A percentile compares a stretch with the other conserved stretches of the same genome.
Evolutionary conservation across 2,113 vertebrate genomes (phyloP).

Genomic region (Gymnocephalus cernua): DNA sequence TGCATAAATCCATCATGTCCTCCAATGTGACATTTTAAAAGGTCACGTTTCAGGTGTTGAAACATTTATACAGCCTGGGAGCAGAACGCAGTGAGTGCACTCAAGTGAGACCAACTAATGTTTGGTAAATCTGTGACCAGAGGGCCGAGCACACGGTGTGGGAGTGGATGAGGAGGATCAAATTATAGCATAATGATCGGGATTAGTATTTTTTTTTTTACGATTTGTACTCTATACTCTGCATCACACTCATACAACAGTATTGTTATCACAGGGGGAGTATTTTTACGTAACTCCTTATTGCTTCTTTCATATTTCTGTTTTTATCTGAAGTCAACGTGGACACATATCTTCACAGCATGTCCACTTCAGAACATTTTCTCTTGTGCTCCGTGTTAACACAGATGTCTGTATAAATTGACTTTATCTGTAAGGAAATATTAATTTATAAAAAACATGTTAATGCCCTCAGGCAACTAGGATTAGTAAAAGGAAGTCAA

Average conservation of each 20-base stretch:
- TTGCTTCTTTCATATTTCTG: not conserved
- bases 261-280: not conserved
- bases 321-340: not conserved
- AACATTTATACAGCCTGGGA: conserved; percentile 45
- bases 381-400: not conserved
- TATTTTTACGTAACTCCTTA: not conserved
- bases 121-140: conserved; percentile 15
- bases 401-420: not conserved
- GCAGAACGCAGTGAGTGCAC: not conserved
- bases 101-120: conserved; percentile 18
- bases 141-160: not conserved
- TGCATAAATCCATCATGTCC: conserved; percentile 54
- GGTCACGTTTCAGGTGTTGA: conserved; percentile 67
- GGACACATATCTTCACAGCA: not conserved
- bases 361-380: not conserved
- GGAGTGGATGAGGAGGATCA: not conserved
- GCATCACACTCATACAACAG: no score
- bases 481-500: not conserved
- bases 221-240: not conserved
- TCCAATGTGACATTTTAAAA: conserved; percentile 69
- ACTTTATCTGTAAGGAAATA: not conserved
- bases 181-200: conserved; percentile 20
- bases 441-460: not conserved
- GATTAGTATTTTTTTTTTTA: not conserved
- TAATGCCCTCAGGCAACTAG: not conserved